Percentiles rank a stretch among this genome's conserved stretches.
phyloP scores from a whole-genome alignment of 2,113 vertebrate species.

The Pampusana beccarii region DNA sequence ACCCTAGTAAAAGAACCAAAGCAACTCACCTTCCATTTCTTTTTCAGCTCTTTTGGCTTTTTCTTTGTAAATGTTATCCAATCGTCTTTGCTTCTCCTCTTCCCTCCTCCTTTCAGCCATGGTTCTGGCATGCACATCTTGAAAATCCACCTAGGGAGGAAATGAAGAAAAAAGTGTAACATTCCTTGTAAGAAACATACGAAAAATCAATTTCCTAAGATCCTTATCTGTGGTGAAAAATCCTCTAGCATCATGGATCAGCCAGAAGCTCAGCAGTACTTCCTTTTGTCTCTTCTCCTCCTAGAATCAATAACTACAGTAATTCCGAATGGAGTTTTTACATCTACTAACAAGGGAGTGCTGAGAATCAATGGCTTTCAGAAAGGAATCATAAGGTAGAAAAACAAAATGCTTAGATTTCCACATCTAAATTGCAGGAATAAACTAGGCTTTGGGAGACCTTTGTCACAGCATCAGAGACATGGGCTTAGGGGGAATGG shows the following conservation, averaged over 20 bases:
- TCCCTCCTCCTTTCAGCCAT: conserved; percentile 83
- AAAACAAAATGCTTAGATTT: not conserved
- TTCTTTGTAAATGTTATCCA: conserved; percentile 86
- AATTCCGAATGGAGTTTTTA: not conserved
- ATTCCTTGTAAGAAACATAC: not conserved
- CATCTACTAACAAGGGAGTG: conserved; percentile 2
- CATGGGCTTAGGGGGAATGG: not conserved
- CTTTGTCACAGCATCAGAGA: not conserved
- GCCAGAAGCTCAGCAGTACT: conserved; percentile 1
- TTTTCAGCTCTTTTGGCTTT: conserved; percentile 79
- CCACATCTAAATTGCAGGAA: not conserved
- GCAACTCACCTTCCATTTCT: conserved; percentile 86
- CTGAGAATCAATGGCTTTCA: not conserved
- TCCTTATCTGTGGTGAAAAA: conserved; percentile 52
- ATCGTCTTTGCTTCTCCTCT: conserved; percentile 83
- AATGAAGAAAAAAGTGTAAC: not conserved
- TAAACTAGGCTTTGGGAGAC: not conserved
- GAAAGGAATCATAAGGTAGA: not conserved
- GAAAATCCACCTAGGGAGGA: conserved; percentile 89
- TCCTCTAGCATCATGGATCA: not conserved
- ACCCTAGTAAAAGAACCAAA: not conserved
- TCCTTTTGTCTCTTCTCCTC: conserved; percentile 35
- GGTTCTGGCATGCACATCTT: conserved; percentile 83
- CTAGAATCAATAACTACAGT: conserved; percentile 47
- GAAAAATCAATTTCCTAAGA: conserved; percentile 60